These are phyloP conservation scores for Brachionichthys hirsutus DNA, from an alignment of 2,113 vertebrate species.

Conservation along the genomic window DNA sequence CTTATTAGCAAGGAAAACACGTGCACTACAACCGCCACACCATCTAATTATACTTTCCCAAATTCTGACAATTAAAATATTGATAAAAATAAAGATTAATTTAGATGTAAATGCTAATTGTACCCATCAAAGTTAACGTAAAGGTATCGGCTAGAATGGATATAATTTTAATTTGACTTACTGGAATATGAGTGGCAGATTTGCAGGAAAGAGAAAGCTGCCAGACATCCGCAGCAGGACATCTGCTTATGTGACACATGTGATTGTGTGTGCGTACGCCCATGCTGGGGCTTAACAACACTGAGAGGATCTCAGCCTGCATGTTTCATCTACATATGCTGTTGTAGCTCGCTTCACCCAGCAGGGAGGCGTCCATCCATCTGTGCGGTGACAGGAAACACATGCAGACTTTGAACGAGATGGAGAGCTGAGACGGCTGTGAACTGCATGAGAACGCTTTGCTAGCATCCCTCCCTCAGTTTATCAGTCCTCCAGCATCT, in stretches of 20 bases:
- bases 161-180: too few species aligned
- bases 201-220: neutral
- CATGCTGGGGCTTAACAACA: conserved; percentile 20
- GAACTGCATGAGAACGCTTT: conserved; percentile 45
- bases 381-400: conserved; percentile 6
- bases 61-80: neutral
- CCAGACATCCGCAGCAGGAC: conserved; percentile 14
- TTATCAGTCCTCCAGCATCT: conserved; percentile 66
- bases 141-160: too few species aligned
- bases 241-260: conserved; percentile 18
- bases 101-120: neutral
- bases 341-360: conserved; percentile 15
- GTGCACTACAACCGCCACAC: too few species aligned
- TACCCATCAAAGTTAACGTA: too few species aligned
- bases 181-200: conserved; percentile 18
- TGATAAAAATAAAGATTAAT: neutral
- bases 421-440: conserved; percentile 47
- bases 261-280: neutral
- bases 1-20: neutral
- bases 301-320: conserved; percentile 15
- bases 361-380: conserved; percentile 17
- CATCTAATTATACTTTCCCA: neutral
- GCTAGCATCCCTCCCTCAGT: conserved; percentile 43
- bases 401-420: conserved; percentile 9
- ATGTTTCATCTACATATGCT: conserved; percentile 29